Conservation (phyloP, 2,797 vertebrate genomes). For the Diplodus sargus region DNA sequence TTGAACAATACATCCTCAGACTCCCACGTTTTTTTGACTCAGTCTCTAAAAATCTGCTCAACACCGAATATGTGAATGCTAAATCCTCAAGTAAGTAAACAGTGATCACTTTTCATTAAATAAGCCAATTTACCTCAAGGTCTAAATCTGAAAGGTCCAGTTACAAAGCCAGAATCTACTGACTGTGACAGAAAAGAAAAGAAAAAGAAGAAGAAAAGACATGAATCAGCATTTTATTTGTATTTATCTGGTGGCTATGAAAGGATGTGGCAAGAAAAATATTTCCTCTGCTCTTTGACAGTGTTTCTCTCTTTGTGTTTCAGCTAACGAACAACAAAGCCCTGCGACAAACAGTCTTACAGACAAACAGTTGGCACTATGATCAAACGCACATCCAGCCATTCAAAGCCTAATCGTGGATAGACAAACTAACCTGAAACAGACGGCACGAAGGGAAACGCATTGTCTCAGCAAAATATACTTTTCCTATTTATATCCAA, state of each 20-base stretch:
- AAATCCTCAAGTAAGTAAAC: conserved; percentile 34
- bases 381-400: conserved; percentile 64
- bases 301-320: conserved; percentile 54
- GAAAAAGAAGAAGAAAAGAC: conserved; percentile 3
- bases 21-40: background rate
- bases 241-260: conserved; percentile 53
- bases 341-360: conserved; percentile 53
- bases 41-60: conserved; percentile 4
- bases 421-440: conserved; percentile 59
- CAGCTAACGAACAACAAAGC: conserved; percentile 67
- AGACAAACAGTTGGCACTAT: conserved; percentile 64
- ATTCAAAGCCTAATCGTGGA: conserved; percentile 65
- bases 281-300: conserved; percentile 52
- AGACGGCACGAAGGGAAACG: conserved; percentile 50
- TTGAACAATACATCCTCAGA: conserved; percentile 7
- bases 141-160: conserved; percentile 33
- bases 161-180: conserved; percentile 10
- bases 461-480: conserved; percentile 60
- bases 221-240: conserved; percentile 63
- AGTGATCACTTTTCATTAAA: conserved; percentile 24
- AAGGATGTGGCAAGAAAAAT: conserved; percentile 44
- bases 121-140: conserved; percentile 16
- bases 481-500: conserved; percentile 54
- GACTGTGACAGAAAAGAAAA: conserved; percentile 5
- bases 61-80: background rate